Conservation (phyloP, 2,797 vertebrate genomes). For the Scleropages formosus region DNA sequence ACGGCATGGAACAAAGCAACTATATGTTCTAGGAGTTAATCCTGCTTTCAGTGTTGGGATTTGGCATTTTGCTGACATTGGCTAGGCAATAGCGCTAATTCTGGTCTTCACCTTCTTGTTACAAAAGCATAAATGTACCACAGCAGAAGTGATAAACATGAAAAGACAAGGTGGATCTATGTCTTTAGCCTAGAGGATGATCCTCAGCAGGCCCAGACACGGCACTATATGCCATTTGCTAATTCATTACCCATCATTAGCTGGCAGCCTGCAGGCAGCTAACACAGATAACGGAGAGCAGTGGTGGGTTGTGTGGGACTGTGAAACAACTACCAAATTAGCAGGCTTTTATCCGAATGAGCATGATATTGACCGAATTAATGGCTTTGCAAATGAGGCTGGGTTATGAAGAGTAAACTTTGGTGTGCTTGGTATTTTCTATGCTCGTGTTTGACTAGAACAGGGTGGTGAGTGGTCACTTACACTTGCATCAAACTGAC, state of each 20-base stretch:
- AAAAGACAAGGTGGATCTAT: conserved; percentile 44
- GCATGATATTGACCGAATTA: conserved; percentile 54
- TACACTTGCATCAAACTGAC: background rate
- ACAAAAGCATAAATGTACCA: conserved; percentile 47
- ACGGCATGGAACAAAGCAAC: background rate
- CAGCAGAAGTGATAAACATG: conserved; percentile 40
- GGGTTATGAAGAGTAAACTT: too few relatives aligned
- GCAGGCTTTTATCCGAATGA: conserved; percentile 43
- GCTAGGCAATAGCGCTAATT: conserved; percentile 42
- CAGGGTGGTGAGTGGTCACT: background rate
- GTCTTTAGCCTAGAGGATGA: conserved; percentile 39
- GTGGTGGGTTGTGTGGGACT: background rate
- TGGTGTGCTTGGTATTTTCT: too few relatives aligned
- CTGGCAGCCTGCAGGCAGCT: conserved; percentile 40
- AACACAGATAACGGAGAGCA: conserved; percentile 2
- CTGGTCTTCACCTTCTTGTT: conserved; percentile 46
- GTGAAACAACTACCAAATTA: conserved; percentile 56
- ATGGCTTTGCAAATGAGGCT: conserved; percentile 49
- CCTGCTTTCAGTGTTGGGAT: conserved; percentile 11
- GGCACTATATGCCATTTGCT: conserved; percentile 38
- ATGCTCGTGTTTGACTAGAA: background rate
- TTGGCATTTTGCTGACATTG: too few relatives aligned
- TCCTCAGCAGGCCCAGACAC: conserved; percentile 29
- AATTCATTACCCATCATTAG: conserved; percentile 51
- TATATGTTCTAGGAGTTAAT: background rate